Percentiles rank a stretch among this genome's conserved stretches.
Evolutionary conservation across 1,140 invertebrate genomes (phyloP).

Genomic region (Dermatophagoides farinae): DNA sequence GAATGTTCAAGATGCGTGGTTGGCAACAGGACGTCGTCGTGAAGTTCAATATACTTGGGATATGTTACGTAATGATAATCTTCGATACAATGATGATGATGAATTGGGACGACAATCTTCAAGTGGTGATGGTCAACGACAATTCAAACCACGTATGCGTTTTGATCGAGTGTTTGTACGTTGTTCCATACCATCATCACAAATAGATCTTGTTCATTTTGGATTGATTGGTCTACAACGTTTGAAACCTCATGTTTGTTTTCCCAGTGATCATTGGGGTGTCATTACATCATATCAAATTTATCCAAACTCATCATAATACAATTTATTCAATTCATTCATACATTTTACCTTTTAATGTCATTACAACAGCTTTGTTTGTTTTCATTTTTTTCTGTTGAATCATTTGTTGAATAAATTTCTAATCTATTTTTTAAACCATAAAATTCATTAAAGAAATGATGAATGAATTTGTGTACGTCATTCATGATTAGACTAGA

Average conservation of each 20-base stretch:
- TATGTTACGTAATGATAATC: conserved; percentile 31
- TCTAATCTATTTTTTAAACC: no score
- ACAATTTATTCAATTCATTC: background rate
- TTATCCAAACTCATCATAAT: background rate
- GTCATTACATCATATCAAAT: conserved; percentile 22
- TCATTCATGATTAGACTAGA: no score
- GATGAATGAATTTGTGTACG: no score
- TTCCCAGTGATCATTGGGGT: conserved; percentile 42
- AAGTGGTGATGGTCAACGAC: background rate
- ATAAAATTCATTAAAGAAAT: no score
- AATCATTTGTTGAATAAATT: no score
- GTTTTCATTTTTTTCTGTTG: background rate
- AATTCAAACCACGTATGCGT: conserved; percentile 23
- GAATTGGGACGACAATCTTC: background rate
- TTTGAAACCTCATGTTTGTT: conserved; percentile 30
- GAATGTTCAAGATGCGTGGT: conserved; percentile 34
- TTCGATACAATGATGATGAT: conserved; percentile 8
- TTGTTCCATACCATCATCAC: conserved; percentile 18
- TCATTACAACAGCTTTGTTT: background rate
- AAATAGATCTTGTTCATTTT: conserved; percentile 32
- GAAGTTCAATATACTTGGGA: conserved; percentile 39
- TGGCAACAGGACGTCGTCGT: conserved; percentile 30
- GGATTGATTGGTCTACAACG: conserved; percentile 36
- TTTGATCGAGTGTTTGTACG: conserved; percentile 38
- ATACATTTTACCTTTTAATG: no score